Evolutionary conservation across 1,140 invertebrate species (phyloP), one percentile per base, ranked within the genome.

Genomic region (Lordiphosa stackelbergi): DNA sequence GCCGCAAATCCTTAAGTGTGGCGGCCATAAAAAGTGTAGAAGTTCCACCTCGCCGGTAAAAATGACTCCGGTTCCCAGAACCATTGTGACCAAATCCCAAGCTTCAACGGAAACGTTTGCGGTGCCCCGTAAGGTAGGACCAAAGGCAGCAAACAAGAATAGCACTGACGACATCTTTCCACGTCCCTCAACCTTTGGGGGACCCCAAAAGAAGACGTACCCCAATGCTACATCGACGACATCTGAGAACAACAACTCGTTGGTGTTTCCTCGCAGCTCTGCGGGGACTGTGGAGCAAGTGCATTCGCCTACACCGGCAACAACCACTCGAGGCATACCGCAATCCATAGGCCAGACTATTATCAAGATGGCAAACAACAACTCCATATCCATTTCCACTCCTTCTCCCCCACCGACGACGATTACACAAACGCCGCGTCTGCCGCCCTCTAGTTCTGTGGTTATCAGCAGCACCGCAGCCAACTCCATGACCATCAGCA

Each of bases 41-140:
- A 69, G 53, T 28, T 48, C 75, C 40, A 74, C 70, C 2, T 74
- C 75, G 3, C 75, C 75, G 0, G 71, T 81, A 0, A 79, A 81
- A 45, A 41, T 81, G 77, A 38, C 72, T 0, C 77, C 68, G 5
- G 38, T 81, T 22, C 75, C 75, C 5, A 47, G 64, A 12, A 12
- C 5, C 4, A 10, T 36, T 13, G 1, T 31, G 11, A 11, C 22
- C 16, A 58, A 11, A 6, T 11, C 46, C 16, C 53, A 28, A 10
- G 0, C 47, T 0, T 9, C 6, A 2, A 0, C 36, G 19, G 6
- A 31, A 8, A 31, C 5, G 2, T 31, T 31, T 31, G 28, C 8
- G 7, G 6, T 7, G 7, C 28, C 28, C 6, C 28, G 28, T 13
- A 35, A 37, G 7, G 7, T 36, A 9, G 13, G 7, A 2, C 4